Evolutionary conservation across 2,888 invertebrate species (phyloP).

Genomic region (Aphidius colemani): DNA sequence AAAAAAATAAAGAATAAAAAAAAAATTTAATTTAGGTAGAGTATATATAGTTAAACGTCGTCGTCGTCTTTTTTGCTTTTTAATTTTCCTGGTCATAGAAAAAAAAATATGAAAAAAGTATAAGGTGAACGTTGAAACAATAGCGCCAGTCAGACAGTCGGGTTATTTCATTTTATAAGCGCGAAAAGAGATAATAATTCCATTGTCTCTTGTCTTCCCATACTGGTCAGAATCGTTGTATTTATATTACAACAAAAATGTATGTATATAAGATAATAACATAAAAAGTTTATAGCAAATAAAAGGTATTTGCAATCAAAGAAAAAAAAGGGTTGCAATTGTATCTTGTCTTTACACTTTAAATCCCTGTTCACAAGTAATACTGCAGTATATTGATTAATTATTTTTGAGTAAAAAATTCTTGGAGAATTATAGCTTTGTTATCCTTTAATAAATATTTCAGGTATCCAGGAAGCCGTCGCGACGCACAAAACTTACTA

Average conservation of each 20-base stretch:
- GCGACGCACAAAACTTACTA: slow-evolving; percentile 16
- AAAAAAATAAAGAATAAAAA: background rate
- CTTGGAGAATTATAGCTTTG: no score
- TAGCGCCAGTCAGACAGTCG: slow-evolving; percentile 21
- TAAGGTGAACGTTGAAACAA: slow-evolving; percentile 19
- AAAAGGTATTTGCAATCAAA: background rate
- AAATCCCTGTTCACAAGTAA: background rate
- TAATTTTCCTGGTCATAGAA: slow-evolving; percentile 18
- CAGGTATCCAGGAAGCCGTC: slow-evolving; percentile 19
- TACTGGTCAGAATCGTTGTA: background rate
- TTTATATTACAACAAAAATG: background rate
- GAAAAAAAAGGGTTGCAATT: slow-evolving; percentile 23
- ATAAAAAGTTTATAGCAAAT: background rate
- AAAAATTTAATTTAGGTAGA: background rate
- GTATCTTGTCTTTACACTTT: slow-evolving; percentile 2
- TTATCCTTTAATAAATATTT: background rate
- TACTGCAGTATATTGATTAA: no score
- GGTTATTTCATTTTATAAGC: slow-evolving; percentile 19
- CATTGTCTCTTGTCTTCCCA: slow-evolving; percentile 24
- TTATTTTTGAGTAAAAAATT: no score
- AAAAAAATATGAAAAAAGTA: slow-evolving; percentile 2
- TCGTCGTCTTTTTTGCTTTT: slow-evolving; percentile 7
- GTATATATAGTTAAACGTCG: background rate
- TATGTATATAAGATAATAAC: background rate
- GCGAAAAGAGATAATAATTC: slow-evolving; percentile 32